Evolutionary conservation across 1,140 invertebrate genomes (phyloP).

Genomic region (Drosophila sp.): DNA sequence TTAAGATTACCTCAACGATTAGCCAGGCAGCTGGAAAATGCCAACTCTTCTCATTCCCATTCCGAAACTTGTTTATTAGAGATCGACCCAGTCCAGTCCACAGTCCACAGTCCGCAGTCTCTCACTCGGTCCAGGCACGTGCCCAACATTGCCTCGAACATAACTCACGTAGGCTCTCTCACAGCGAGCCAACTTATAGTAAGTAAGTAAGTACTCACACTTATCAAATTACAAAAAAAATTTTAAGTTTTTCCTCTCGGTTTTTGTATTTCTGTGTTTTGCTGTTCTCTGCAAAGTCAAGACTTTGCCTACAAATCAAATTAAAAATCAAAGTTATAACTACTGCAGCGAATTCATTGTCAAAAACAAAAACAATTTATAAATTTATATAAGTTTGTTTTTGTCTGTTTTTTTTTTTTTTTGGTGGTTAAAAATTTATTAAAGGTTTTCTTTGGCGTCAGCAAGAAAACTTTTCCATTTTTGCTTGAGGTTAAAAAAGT

Average conservation of each 20-base stretch:
- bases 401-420: slow-evolving; percentile 15
- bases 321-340: slow-evolving; percentile 77
- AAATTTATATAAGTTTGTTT: not conserved
- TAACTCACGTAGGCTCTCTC: slow-evolving; percentile 34
- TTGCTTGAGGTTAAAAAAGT: slow-evolving; percentile 36
- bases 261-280: not conserved
- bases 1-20: slow-evolving; percentile 79
- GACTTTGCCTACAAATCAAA: slow-evolving; percentile 27
- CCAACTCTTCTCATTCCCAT: slow-evolving; percentile 29
- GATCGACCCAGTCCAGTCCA: slow-evolving; percentile 6
- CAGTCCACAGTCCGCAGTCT: slow-evolving; percentile 6
- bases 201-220: slow-evolving; percentile 12
- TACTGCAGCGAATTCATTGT: slow-evolving; percentile 53
- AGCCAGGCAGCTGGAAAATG: slow-evolving; percentile 77
- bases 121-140: slow-evolving; percentile 32
- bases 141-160: slow-evolving; percentile 21
- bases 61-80: slow-evolving; percentile 75
- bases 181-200: not conserved
- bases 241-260: not conserved
- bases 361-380: slow-evolving; percentile 34
- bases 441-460: slow-evolving; percentile 38
- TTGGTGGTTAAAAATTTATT: slow-evolving; percentile 4
- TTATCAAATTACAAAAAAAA: slow-evolving; percentile 35
- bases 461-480: slow-evolving; percentile 39
- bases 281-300: not conserved